Evolutionary conservation across 2,888 invertebrate genomes (phyloP), one percentile per base, ranked within the genome.

Genomic region (Hartigia nigra): DNA sequence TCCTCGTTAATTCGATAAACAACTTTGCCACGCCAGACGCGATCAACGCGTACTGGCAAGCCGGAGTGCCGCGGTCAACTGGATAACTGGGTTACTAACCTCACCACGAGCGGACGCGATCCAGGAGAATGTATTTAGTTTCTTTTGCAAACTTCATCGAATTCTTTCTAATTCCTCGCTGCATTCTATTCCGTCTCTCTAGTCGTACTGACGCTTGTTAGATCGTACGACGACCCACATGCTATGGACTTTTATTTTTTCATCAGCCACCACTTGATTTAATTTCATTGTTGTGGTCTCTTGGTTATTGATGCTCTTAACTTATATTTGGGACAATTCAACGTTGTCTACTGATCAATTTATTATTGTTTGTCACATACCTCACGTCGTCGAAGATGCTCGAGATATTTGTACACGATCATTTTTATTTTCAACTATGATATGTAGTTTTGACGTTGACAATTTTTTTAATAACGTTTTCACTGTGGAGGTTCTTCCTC

Each of bases 21-120:
- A 55, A 55, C 23, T 55, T 23, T 23, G 55, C 23, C 23, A 55
- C 32, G 72, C 31, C 72, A 32, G 72, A 36, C 72, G 76, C 78
- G 76, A 69, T 72, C 70, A 39, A 39, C 74, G 78, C 36, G 76
- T 76, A 37, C 76, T 76, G 72, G 32, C 76, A 31, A 79, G 76
- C 36, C 78, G 78, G 74, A 55, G 76, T 69, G 72, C 74, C 72
- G 69, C 78, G 36, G 31, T 76, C 76, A 79, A 84, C 82, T 81
- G 81, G 80, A 82, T 81, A 82, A 83, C 82, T 84, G 80, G 83
- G 82, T 84, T 84, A 82, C 81, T 81, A 81, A 84, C 84, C 82
- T 84, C 81, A 77, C 75, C 32, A 69, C 74, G 35, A 74, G 76
- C 76, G 74, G 76, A 55, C 76, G 78, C 35, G 74, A 31, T 32